These are phyloP conservation scores for Colistium nudipinnis DNA, from an alignment of 2,113 vertebrate species.

Conservation along the genomic window DNA sequence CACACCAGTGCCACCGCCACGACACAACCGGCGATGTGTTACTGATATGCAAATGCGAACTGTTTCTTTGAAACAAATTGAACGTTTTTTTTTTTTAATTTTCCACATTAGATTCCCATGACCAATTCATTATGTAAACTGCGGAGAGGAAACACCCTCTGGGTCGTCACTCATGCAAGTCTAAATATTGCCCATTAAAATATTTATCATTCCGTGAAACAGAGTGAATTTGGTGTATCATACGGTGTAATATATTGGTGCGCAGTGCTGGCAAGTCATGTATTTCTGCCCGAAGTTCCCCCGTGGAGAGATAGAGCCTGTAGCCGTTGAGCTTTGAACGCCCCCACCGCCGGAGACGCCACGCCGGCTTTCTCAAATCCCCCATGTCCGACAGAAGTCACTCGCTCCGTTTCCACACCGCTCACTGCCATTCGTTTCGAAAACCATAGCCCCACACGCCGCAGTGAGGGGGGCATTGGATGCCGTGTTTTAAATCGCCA, in stretches of 20 bases:
- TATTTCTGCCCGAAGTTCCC: constrained; percentile 46
- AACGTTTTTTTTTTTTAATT: background rate
- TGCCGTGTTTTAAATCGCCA: constrained; percentile 42
- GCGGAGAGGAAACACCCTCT: background rate
- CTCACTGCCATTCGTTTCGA: constrained; percentile 60
- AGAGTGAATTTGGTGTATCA: constrained; percentile 2
- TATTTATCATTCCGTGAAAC: background rate
- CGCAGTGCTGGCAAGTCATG: constrained; percentile 18
- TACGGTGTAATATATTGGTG: constrained; percentile 9
- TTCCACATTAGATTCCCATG: no score
- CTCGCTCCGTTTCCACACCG: constrained; percentile 45
- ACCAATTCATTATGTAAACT: background rate
- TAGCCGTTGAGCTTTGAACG: constrained; percentile 61
- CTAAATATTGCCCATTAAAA: constrained; percentile 10
- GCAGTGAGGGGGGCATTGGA: constrained; percentile 28
- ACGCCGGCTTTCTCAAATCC: constrained; percentile 67
- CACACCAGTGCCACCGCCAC: background rate
- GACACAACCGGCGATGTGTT: background rate
- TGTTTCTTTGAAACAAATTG: background rate
- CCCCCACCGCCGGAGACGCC: constrained; percentile 54
- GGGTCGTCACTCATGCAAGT: background rate
- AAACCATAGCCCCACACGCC: constrained; percentile 41
- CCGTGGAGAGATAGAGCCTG: constrained; percentile 50
- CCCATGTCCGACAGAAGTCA: constrained; percentile 57
- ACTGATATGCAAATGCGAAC: background rate